Percentiles rank a stretch among this genome's conserved stretches.
Evolutionary conservation across 2,888 invertebrate species (phyloP).

Genomic region (Pediacus dermestoides): DNA sequence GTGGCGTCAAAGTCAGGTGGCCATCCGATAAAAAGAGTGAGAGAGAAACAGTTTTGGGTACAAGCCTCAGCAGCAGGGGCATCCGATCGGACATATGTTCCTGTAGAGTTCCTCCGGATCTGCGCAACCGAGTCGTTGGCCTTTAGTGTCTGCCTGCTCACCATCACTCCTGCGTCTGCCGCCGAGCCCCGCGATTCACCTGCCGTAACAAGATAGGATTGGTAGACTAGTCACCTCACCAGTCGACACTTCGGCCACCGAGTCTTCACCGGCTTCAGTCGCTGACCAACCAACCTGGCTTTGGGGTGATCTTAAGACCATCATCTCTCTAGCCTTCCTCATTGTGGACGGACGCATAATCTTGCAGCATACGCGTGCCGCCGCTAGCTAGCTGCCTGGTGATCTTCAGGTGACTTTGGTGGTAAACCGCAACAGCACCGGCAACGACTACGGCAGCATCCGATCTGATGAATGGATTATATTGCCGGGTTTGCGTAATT

Average conservation of each 20-base stretch:
- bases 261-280: conserved; percentile 29
- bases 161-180: conserved; percentile 31
- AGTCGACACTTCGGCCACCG: conserved; percentile 29
- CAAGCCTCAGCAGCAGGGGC: background rate
- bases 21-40: no score
- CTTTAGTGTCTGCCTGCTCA: conserved; percentile 41
- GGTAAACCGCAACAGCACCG: conserved; percentile 8
- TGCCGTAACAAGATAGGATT: conserved; percentile 44
- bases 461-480: conserved; percentile 23
- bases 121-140: conserved; percentile 42
- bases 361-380: background rate
- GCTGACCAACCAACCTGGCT: conserved; percentile 31
- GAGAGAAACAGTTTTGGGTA: no score
- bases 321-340: conserved; percentile 7
- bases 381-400: background rate
- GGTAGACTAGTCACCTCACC: conserved; percentile 42
- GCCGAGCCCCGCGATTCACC: conserved; percentile 38
- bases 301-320: conserved; percentile 15
- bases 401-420: background rate
- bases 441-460: conserved; percentile 13
- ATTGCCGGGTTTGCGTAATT: no score
- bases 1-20: no score
- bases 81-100: conserved; percentile 32
- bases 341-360: background rate
- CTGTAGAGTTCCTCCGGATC: conserved; percentile 38